phyloP scores from a whole-genome alignment of 35 echinoderm and acorn worm species.

The Ptychodera flava region DNA sequence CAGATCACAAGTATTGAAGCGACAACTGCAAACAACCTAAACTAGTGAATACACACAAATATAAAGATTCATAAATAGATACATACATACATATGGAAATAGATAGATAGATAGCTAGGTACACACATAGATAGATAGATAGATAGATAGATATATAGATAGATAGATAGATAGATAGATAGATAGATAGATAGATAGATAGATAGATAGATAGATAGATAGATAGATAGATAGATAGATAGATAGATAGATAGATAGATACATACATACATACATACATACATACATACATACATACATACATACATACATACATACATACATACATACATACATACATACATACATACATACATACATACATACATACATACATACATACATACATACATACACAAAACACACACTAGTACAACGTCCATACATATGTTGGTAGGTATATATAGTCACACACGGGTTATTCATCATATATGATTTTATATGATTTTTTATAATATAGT shows the following conservation, averaged over 20 bases:
- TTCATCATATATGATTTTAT: too few relatives aligned
- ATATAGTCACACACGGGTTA: too few relatives aligned
- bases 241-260: neutral
- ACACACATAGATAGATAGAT: neutral
- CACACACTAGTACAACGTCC: too few relatives aligned
- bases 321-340: constrained; percentile 2
- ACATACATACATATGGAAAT: too few relatives aligned
- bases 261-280: neutral
- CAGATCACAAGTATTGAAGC: too few relatives aligned
- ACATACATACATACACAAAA: neutral
- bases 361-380: constrained; percentile 2
- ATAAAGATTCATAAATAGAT: too few relatives aligned
- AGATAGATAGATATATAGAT: neutral
- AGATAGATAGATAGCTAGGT: too few relatives aligned
- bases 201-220: neutral
- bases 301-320: neutral
- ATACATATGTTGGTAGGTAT: too few relatives aligned
- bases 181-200: neutral
- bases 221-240: neutral
- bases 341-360: constrained; percentile 2
- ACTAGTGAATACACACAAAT: too few relatives aligned
- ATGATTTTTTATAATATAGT: too few relatives aligned
- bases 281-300: constrained; percentile 2
- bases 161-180: neutral
- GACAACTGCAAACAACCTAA: too few relatives aligned